A percentile compares a stretch with the other conserved stretches of the same genome.
Conservation (phyloP, 2,888 invertebrate genomes). For the Parascotia fuliginaria region DNA sequence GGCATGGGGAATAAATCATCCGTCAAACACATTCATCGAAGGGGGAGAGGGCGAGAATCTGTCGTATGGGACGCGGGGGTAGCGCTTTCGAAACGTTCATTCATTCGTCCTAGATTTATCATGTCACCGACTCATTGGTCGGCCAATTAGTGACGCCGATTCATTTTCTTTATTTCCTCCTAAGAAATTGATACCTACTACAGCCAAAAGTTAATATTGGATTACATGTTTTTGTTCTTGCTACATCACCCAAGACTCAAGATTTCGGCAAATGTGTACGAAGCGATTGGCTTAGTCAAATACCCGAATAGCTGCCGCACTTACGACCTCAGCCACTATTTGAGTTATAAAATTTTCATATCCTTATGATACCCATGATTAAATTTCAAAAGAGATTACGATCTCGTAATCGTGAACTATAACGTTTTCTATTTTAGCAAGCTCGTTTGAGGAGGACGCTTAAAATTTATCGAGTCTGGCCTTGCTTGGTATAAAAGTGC, state of each 20-base stretch:
- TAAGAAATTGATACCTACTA: slow-evolving; percentile 29
- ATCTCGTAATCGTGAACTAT: slow-evolving; percentile 71
- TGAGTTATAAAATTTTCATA: slow-evolving; percentile 58
- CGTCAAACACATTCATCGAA: slow-evolving; percentile 67
- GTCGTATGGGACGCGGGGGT: slow-evolving; percentile 54
- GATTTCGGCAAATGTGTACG: slow-evolving; percentile 5
- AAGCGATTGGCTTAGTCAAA: slow-evolving; percentile 9
- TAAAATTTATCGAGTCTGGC: slow-evolving; percentile 68
- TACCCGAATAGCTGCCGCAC: slow-evolving; percentile 11
- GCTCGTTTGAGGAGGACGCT: slow-evolving; percentile 64
- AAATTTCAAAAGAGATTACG: slow-evolving; percentile 74
- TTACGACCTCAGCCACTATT: slow-evolving; percentile 33
- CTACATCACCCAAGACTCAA: slow-evolving; percentile 2
- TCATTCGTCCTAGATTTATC: slow-evolving; percentile 63
- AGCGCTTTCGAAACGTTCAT: slow-evolving; percentile 57
- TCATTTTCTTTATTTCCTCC: slow-evolving; percentile 56
- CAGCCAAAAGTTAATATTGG: slow-evolving; percentile 34
- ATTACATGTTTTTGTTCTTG: slow-evolving; percentile 31
- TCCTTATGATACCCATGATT: slow-evolving; percentile 67
- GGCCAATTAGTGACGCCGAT: slow-evolving; percentile 63
- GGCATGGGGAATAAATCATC: slow-evolving; percentile 67
- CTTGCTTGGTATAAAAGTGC: slow-evolving; percentile 66
- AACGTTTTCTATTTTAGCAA: slow-evolving; percentile 64
- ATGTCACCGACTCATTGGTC: slow-evolving; percentile 59
- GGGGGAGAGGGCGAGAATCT: slow-evolving; percentile 65